A percentile compares a stretch with the other conserved stretches of the same genome.
Evolutionary conservation across 2,797 vertebrate genomes (phyloP).

Genomic region (Enteromius anoplus): DNA sequence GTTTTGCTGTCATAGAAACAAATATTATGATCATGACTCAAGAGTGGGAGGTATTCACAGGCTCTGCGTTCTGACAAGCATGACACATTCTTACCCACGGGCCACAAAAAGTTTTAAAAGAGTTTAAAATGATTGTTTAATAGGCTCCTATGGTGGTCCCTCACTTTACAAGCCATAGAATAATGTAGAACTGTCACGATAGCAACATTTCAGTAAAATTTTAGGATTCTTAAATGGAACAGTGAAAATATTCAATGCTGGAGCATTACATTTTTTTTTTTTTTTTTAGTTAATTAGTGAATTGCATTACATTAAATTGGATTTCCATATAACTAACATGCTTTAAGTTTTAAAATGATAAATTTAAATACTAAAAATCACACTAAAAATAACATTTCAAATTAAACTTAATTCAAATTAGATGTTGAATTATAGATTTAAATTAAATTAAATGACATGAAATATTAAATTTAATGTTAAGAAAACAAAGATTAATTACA

Average conservation of each 20-base stretch:
- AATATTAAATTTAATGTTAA: neutral
- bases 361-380: neutral
- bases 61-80: conserved; percentile 30
- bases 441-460: neutral
- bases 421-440: neutral
- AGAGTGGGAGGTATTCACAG: conserved; percentile 17
- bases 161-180: neutral
- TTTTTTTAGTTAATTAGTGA: neutral
- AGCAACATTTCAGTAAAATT: neutral
- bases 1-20: conserved; percentile 48
- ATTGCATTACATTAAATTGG: neutral
- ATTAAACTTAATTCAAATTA: neutral
- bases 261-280: neutral
- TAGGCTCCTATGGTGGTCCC: conserved; percentile 1
- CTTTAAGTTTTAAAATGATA: neutral
- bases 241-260: neutral
- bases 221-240: neutral
- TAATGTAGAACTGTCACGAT: neutral
- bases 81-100: conserved; percentile 9
- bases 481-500: neutral
- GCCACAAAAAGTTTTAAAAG: neutral
- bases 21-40: conserved; percentile 24
- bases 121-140: neutral
- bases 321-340: neutral
- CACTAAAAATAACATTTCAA: neutral